Evolutionary conservation across 1,140 invertebrate genomes (phyloP), one percentile per base, ranked within the genome.

Genomic region (Diachasmimorpha longicaudata): DNA sequence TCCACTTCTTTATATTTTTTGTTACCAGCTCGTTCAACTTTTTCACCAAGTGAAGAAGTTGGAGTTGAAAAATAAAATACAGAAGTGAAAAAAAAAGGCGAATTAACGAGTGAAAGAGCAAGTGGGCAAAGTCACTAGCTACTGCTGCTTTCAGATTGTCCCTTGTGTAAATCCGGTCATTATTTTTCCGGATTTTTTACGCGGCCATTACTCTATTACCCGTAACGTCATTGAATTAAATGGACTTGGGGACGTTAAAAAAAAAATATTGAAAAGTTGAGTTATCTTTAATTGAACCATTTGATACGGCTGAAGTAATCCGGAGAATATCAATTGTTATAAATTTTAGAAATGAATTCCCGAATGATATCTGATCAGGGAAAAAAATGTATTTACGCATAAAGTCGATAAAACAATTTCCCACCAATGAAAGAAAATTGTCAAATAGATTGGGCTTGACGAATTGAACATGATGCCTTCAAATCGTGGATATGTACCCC

Each of bases 91-190:
- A 68, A 68, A 68, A 37, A 68, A 19, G 0, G 48, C 4, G 31
- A 37, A 68, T 68, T 68, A 68, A 36, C 66, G 36, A 68, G 66
- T 68, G 16, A 68, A 68, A 68, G 58, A 63, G 58, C 58, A 63
- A 63, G 58, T 63, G 58, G 58, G 23, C 58, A 31, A 68, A 68
- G 66, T 37, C 66, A 68, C 58, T 66, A 13, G 6, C 21, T 36
- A 66, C 23, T 66, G 11, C 31, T 10, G 58, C 31, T 66, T 66
- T 25, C 31, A 31, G 58, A 66, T 66, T 66, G 58, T 66, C 31
- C 58, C 48, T 13, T 23, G 19, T 63, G 58, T 63, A 63, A 63
- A 63, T 63, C 23, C 58, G 58, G 23, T 63, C 21, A 63, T 63
- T 63, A 63, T 63, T 31, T 31, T 25, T 14, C 11, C 19, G 23